These are phyloP conservation scores for Helicoverpa assulta DNA, from an alignment of 2,888 invertebrate genomes.

Conservation along the genomic window DNA sequence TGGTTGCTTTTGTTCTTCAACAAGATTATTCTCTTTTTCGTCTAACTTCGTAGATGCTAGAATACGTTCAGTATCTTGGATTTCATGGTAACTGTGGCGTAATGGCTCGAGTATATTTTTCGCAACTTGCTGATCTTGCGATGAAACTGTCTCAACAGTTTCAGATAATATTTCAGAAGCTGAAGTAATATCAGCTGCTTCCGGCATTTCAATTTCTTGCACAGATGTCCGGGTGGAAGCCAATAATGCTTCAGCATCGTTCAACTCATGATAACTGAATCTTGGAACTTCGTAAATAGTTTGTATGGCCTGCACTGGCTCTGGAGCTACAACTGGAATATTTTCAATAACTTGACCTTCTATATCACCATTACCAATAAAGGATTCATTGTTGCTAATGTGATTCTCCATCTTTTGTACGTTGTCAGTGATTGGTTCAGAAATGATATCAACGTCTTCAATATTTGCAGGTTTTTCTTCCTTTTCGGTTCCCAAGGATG, in stretches of 20 bases:
- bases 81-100: conserved; percentile 71
- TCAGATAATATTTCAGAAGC: not conserved
- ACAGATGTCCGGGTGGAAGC: conserved; percentile 50
- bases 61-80: conserved; percentile 71
- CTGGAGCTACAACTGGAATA: conserved; percentile 18
- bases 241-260: conserved; percentile 73
- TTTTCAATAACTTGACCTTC: conserved; percentile 11
- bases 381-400: conserved; percentile 22
- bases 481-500: conserved; percentile 24
- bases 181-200: not conserved
- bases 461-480: conserved; percentile 11
- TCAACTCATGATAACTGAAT: conserved; percentile 73
- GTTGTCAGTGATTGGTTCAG: not conserved
- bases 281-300: conserved; percentile 68
- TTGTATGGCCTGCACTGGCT: conserved; percentile 29
- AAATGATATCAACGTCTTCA: not conserved
- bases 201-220: conserved; percentile 23
- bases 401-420: conserved; percentile 19
- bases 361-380: conserved; percentile 28
- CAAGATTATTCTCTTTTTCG: conserved; percentile 4
- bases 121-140: conserved; percentile 1
- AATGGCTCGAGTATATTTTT: conserved; percentile 59
- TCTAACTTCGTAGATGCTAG: conserved; percentile 49
- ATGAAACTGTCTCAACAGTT: not conserved
- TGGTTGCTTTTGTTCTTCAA: conserved; percentile 19